phyloP scores from a whole-genome alignment of 37 sponge, comb jelly and placozoan species.

The Amphimedon queenslandica region DNA sequence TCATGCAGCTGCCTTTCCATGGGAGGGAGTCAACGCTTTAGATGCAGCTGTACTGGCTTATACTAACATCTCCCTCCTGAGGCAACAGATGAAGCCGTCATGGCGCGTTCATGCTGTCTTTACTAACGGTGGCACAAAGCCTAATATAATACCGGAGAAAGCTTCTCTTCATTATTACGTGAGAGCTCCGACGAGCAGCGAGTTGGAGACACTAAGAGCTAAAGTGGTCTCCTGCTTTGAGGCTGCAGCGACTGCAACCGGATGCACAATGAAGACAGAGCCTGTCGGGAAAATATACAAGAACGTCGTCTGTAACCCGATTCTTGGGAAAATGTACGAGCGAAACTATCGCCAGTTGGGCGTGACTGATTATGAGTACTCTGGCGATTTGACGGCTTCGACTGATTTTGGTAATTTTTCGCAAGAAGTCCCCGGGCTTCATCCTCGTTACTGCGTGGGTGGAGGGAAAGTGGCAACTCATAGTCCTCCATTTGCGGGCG shows the following conservation, averaged over 20 bases:
- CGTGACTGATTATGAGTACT: neutral
- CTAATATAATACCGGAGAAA: slow-evolving; percentile 69
- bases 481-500: slow-evolving; percentile 61
- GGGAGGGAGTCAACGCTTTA: slow-evolving; percentile 83
- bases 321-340: slow-evolving; percentile 33
- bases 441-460: slow-evolving; percentile 68
- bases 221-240: slow-evolving; percentile 65
- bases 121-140: slow-evolving; percentile 55
- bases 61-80: slow-evolving; percentile 62
- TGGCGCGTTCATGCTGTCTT: slow-evolving; percentile 80
- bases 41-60: slow-evolving; percentile 91
- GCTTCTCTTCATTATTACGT: slow-evolving; percentile 49
- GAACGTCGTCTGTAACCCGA: slow-evolving; percentile 40
- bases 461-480: slow-evolving; percentile 48
- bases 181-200: slow-evolving; percentile 36
- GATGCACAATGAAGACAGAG: slow-evolving; percentile 46
- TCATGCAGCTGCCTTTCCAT: slow-evolving; percentile 76
- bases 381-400: neutral
- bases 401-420: slow-evolving; percentile 51
- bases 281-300: slow-evolving; percentile 7
- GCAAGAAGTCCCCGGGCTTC: slow-evolving; percentile 73
- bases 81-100: slow-evolving; percentile 81
- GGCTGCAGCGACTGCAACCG: slow-evolving; percentile 74
- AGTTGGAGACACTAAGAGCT: slow-evolving; percentile 18
- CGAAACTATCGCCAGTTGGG: slow-evolving; percentile 11